Evolutionary conservation across 37 sponge, comb jelly and placozoan species (phyloP).

Genomic region (Oscarella lobularis): DNA sequence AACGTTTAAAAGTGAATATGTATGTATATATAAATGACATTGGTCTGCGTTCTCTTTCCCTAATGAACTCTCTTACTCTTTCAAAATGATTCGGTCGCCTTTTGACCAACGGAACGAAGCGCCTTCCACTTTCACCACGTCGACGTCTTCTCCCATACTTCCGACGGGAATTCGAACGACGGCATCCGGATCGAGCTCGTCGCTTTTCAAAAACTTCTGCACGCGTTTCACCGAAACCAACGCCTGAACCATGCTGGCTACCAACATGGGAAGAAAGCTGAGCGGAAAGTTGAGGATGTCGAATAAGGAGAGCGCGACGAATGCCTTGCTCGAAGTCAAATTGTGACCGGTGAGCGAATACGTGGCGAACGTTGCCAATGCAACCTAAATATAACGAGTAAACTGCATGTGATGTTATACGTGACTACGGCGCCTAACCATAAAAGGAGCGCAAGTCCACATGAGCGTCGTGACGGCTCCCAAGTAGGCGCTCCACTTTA

Average conservation of each 20-base stretch:
- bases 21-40: too few species aligned
- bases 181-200: constrained; percentile 55
- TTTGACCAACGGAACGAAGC: too few species aligned
- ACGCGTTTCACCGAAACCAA: constrained; percentile 57
- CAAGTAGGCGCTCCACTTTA: constrained; percentile 47
- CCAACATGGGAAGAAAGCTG: constrained; percentile 37
- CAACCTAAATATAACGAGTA: constrained; percentile 19
- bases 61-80: too few species aligned
- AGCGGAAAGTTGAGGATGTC: constrained; percentile 58
- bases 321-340: constrained; percentile 55
- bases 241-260: constrained; percentile 37
- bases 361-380: constrained; percentile 58
- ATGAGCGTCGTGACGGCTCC: constrained; percentile 52
- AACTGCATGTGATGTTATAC: not conserved
- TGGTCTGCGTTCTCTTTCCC: too few species aligned
- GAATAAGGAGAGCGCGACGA: constrained; percentile 79
- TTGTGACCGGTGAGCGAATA: constrained; percentile 32
- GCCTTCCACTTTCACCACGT: too few species aligned
- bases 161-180: too few species aligned
- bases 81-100: too few species aligned
- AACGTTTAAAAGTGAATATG: too few species aligned
- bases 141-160: too few species aligned
- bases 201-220: constrained; percentile 32
- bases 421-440: constrained; percentile 28
- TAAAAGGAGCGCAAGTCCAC: constrained; percentile 78